Evolutionary conservation across 2,888 invertebrate genomes (phyloP).

Genomic region (Aphodius sticticus): DNA sequence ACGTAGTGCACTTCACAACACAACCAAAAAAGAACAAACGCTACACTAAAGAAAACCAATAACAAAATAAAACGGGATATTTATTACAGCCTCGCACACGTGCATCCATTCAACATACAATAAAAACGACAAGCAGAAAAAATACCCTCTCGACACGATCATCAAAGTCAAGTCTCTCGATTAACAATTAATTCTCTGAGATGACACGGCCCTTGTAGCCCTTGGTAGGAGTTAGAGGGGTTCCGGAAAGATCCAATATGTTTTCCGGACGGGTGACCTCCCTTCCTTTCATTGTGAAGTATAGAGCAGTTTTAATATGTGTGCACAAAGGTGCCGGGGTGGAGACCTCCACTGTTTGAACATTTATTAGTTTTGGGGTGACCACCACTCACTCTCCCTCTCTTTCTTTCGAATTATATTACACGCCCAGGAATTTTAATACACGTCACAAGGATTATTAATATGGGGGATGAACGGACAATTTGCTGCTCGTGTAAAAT

Average conservation of each 20-base stretch:
- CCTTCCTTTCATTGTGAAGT: not conserved
- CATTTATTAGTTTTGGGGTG: conserved; percentile 58
- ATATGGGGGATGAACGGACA: conserved; percentile 6
- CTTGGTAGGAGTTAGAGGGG: not conserved
- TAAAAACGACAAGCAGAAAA: not conserved
- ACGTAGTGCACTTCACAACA: too few species aligned
- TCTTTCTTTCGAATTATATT: not conserved
- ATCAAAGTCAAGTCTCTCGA: conserved; percentile 23
- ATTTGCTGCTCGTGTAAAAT: not conserved
- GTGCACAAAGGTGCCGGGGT: conserved; percentile 11
- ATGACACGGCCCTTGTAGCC: conserved; percentile 8
- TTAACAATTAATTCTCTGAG: conserved; percentile 19
- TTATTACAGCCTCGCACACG: not conserved
- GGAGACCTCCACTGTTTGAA: conserved; percentile 49
- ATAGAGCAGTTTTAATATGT: conserved; percentile 14
- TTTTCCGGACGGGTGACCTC: conserved; percentile 12
- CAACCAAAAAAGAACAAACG: not conserved
- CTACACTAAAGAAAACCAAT: not conserved
- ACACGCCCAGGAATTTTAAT: conserved; percentile 35
- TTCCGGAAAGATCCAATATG: conserved; percentile 8
- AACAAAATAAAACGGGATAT: not conserved
- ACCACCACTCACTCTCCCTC: conserved; percentile 49
- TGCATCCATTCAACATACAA: not conserved
- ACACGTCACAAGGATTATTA: conserved; percentile 24
- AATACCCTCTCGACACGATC: conserved; percentile 15